These are phyloP conservation scores for Hypsibius dujardini DNA, from an alignment of 1,140 invertebrate genomes.

Conservation along the genomic window DNA sequence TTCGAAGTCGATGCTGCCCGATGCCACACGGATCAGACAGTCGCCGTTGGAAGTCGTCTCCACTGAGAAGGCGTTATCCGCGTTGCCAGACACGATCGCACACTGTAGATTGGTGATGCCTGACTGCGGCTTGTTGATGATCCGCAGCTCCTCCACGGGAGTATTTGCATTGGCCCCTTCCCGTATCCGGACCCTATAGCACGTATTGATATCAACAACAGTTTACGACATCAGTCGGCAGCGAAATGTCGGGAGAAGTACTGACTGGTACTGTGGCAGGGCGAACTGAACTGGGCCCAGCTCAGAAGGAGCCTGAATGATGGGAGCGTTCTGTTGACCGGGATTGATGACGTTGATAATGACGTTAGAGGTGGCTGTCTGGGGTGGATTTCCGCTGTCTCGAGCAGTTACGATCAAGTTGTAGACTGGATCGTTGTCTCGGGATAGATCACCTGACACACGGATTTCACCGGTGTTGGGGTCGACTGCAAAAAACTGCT, in stretches of 20 bases:
- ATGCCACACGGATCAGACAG: background rate
- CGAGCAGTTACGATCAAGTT: slow-evolving; percentile 59
- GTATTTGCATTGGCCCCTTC: slow-evolving; percentile 5
- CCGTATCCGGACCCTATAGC: background rate
- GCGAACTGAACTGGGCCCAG: slow-evolving; percentile 1
- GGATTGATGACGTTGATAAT: slow-evolving; percentile 47
- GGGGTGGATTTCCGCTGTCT: slow-evolving; percentile 62
- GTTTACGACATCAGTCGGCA: too few species aligned
- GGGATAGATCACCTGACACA: slow-evolving; percentile 45
- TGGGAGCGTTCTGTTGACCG: background rate
- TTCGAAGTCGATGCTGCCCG: background rate
- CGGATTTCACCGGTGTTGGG: slow-evolving; percentile 51
- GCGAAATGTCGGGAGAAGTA: too few species aligned
- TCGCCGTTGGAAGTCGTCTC: background rate
- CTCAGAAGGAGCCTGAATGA: background rate
- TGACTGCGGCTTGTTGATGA: slow-evolving; percentile 11
- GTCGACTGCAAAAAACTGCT: slow-evolving; percentile 55
- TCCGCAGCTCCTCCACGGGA: slow-evolving; percentile 7
- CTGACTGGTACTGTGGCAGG: slow-evolving; percentile 13
- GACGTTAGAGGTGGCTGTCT: slow-evolving; percentile 52
- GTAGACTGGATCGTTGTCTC: slow-evolving; percentile 51
- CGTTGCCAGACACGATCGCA: slow-evolving; percentile 10
- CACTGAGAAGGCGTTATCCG: background rate
- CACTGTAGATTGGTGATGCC: slow-evolving; percentile 6
- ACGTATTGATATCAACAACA: too few species aligned